phyloP scores from a whole-genome alignment of 2,888 invertebrate genomes.

The Drosophila ezoana region DNA sequence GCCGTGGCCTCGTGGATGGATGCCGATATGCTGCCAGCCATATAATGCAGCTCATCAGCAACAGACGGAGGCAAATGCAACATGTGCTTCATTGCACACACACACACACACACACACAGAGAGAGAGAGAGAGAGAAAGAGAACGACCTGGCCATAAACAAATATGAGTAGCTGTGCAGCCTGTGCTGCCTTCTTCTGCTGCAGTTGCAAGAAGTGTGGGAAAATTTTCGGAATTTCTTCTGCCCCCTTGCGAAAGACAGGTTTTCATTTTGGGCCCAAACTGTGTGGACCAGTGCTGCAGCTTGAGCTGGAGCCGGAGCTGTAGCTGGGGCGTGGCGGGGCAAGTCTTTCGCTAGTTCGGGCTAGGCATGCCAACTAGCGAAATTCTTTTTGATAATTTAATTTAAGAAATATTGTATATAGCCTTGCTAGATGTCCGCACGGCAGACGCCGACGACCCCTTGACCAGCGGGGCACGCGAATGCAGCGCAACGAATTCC shows the following conservation, averaged over 20 bases:
- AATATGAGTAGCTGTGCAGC: constrained; percentile 76
- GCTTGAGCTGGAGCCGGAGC: constrained; percentile 27
- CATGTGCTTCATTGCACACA: constrained; percentile 62
- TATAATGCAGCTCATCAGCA: constrained; percentile 79
- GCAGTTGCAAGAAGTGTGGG: constrained; percentile 72
- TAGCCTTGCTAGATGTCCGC: constrained; percentile 49
- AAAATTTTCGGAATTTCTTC: constrained; percentile 79
- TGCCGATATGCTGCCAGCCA: constrained; percentile 70
- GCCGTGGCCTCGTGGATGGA: constrained; percentile 56
- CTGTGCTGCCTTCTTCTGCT: constrained; percentile 28
- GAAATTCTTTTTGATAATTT: constrained; percentile 81
- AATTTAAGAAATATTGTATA: constrained; percentile 78
- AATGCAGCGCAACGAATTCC: constrained; percentile 50
- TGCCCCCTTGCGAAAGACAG: constrained; percentile 47
- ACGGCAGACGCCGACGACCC: constrained; percentile 52
- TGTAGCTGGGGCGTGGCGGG: constrained; percentile 49
- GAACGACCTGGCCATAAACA: constrained; percentile 73
- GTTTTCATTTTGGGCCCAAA: constrained; percentile 48
- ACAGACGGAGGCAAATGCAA: constrained; percentile 76
- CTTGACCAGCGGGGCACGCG: constrained; percentile 62
- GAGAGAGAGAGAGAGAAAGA: constrained; percentile 6
- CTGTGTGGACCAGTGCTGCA: constrained; percentile 11
- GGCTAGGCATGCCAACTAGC: constrained; percentile 76
- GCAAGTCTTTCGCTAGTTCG: constrained; percentile 43
- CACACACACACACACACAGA: constrained; percentile 5